Percentiles rank a stretch among this genome's conserved stretches.
Conservation (phyloP, 1,140 invertebrate species). For the Trichonephila clavipes region DNA sequence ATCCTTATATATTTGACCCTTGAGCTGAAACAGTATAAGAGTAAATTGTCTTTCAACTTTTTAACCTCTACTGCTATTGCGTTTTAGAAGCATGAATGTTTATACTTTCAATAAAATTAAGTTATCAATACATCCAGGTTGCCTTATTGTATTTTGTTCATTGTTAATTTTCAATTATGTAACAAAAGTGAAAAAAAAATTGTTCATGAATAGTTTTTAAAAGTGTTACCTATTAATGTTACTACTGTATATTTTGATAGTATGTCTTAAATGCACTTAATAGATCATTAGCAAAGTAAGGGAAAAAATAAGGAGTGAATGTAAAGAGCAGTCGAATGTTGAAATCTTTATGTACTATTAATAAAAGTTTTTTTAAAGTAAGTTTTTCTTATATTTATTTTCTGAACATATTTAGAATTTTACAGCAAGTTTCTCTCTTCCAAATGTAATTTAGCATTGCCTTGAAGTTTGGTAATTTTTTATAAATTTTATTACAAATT, state of each 20-base stretch:
- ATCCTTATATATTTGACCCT: too few relatives aligned
- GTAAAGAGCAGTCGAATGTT: not conserved
- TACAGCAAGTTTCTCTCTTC: too few relatives aligned
- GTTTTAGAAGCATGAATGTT: too few relatives aligned
- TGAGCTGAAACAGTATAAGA: too few relatives aligned
- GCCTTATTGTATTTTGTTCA: not conserved
- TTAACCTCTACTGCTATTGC: too few relatives aligned
- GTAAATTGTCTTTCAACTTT: too few relatives aligned
- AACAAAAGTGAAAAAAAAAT: not conserved
- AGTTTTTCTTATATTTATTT: not conserved
- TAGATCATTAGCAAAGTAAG: not conserved
- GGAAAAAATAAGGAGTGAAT: not conserved
- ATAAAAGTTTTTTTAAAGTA: not conserved
- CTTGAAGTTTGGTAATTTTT: not conserved
- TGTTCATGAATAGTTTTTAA: not conserved
- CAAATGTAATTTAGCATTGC: not conserved
- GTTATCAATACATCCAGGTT: too few relatives aligned
- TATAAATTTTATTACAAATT: not conserved
- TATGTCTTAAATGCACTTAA: not conserved
- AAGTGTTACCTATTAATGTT: not conserved
- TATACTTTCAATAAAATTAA: too few relatives aligned
- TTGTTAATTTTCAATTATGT: not conserved
- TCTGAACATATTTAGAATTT: too few relatives aligned
- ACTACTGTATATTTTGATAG: not conserved
- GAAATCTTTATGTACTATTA: not conserved